These are phyloP conservation scores for Centropyge bicolor DNA, from an alignment of 2,797 vertebrate genomes.

Conservation along the genomic window DNA sequence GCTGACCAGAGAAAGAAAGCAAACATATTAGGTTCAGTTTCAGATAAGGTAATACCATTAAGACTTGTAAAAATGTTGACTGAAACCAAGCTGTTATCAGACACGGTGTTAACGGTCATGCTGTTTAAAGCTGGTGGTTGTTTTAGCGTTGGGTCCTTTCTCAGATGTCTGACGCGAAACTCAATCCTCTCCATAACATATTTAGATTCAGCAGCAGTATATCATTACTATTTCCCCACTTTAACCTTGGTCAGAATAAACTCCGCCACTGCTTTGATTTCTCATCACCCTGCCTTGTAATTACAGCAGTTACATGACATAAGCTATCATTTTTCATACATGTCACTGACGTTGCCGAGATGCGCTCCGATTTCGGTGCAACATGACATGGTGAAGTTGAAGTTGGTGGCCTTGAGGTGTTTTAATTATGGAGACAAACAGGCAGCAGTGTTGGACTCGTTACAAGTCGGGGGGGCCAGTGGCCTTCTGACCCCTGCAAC, in stretches of 20 bases:
- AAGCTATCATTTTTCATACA: constrained; percentile 36
- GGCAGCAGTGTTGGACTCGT: constrained; percentile 30
- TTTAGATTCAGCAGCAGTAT: constrained; percentile 60
- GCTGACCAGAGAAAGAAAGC: constrained; percentile 12
- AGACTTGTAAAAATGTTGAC: constrained; percentile 27
- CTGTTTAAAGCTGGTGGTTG: constrained; percentile 11
- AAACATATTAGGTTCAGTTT: constrained; percentile 28
- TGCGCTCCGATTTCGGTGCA: constrained; percentile 10
- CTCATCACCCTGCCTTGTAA: constrained; percentile 60
- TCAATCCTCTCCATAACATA: constrained; percentile 39
- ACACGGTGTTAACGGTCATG: constrained; percentile 20
- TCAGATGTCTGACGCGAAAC: constrained; percentile 53
- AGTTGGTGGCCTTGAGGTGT: constrained; percentile 55
- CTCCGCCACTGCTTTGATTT: constrained; percentile 54
- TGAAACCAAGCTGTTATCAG: constrained; percentile 39
- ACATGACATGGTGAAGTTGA: constrained; percentile 40
- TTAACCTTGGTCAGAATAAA: constrained; percentile 47
- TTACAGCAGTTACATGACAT: constrained; percentile 46
- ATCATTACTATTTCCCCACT: constrained; percentile 50
- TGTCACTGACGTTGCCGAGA: constrained; percentile 14
- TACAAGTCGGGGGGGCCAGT: constrained; percentile 34
- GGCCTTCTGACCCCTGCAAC: constrained; percentile 54
- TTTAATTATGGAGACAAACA: constrained; percentile 61
- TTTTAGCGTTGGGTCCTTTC: constrained; percentile 30
- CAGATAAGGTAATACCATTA: constrained; percentile 41